phyloP scores from a whole-genome alignment of 2,888 invertebrate genomes.

The Philaethria dido region DNA sequence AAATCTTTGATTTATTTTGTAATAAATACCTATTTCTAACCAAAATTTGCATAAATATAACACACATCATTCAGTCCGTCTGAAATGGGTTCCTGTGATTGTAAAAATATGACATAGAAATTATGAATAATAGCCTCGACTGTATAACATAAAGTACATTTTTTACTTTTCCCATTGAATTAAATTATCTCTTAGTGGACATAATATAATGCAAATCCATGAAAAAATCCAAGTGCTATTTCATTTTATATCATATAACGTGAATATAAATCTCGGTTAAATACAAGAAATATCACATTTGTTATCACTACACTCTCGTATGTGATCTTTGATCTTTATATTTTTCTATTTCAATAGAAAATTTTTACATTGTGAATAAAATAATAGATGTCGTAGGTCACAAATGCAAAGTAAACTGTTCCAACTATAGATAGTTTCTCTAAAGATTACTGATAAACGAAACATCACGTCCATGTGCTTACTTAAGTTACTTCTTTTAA shows the following conservation, averaged over 20 bases:
- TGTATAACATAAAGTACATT: no score
- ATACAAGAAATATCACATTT: not conserved
- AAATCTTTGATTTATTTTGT: no score
- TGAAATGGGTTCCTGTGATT: no score
- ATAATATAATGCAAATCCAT: not conserved
- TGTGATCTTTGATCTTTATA: not conserved
- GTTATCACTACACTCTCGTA: not conserved
- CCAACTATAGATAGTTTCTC: not conserved
- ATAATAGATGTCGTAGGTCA: slow-evolving; percentile 6
- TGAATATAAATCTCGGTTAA: not conserved
- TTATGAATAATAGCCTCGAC: no score
- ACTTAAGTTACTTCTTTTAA: slow-evolving; percentile 9
- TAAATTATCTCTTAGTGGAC: no score
- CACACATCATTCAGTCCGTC: no score
- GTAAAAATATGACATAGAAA: no score
- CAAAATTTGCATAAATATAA: no score
- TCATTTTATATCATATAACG: not conserved
- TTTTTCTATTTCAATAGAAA: slow-evolving; percentile 2
- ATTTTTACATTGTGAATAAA: slow-evolving; percentile 1
- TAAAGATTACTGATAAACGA: slow-evolving; percentile 14
- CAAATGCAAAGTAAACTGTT: slow-evolving; percentile 11
- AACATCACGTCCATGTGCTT: slow-evolving; percentile 7
- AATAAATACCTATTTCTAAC: no score
- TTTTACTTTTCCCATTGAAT: no score
- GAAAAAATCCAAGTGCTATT: not conserved